phyloP scores from a whole-genome alignment of 2,888 invertebrate genomes.

The Alloscopus bannaensis region DNA sequence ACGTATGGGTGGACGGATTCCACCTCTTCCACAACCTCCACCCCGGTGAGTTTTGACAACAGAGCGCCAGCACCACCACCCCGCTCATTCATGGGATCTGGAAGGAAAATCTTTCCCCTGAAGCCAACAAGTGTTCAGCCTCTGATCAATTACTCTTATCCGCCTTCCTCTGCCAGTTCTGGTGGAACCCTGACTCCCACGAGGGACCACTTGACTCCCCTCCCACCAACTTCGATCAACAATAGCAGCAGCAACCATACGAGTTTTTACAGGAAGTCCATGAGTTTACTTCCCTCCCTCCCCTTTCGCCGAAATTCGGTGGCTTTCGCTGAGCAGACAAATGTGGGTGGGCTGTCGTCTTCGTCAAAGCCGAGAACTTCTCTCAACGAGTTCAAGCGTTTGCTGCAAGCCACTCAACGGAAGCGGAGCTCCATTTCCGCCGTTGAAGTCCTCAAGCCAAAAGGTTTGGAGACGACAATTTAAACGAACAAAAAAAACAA shows the following conservation, averaged over 20 bases:
- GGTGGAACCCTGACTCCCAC: conserved; percentile 6
- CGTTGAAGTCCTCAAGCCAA: conserved; percentile 72
- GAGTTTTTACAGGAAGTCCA: conserved; percentile 11
- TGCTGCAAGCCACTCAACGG: conserved; percentile 69
- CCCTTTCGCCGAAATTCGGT: conserved; percentile 60
- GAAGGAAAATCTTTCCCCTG: conserved; percentile 57
- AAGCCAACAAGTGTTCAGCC: conserved; percentile 35
- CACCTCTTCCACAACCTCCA: background rate
- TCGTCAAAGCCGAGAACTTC: conserved; percentile 62
- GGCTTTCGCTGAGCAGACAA: conserved; percentile 46
- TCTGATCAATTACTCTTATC: background rate
- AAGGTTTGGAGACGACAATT: conserved; percentile 68
- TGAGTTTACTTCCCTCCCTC: conserved; percentile 45
- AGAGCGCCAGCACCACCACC: conserved; percentile 36
- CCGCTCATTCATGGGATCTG: conserved; percentile 37
- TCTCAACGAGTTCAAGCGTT: conserved; percentile 70
- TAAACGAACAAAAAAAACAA: conserved; percentile 34
- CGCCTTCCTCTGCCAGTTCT: background rate
- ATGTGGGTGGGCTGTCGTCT: background rate
- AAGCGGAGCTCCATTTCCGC: conserved; percentile 71
- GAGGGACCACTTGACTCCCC: conserved; percentile 11
- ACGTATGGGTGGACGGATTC: conserved; percentile 30
- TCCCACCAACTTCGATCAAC: conserved; percentile 9
- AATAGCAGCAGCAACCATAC: background rate
- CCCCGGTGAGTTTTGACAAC: conserved; percentile 3